These are phyloP conservation scores for Peucedramus taeniatus DNA, from an alignment of 2,113 vertebrate species.

Conservation along the genomic window DNA sequence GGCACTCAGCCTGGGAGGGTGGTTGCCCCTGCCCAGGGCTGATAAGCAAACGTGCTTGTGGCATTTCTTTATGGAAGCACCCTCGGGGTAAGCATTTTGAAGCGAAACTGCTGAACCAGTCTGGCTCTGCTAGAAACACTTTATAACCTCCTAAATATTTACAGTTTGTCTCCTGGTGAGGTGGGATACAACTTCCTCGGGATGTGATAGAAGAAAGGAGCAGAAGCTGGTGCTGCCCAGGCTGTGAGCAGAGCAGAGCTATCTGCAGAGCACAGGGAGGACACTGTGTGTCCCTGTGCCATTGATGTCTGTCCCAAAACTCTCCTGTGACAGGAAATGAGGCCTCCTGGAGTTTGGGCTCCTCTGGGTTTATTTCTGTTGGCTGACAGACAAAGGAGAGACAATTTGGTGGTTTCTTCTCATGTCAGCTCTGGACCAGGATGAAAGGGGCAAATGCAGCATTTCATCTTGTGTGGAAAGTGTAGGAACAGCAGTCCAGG, in stretches of 20 bases:
- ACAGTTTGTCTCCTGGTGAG: background rate
- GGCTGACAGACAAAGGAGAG: background rate
- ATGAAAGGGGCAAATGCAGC: background rate
- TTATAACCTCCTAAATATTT: background rate
- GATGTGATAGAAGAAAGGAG: background rate
- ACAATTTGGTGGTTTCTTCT: background rate
- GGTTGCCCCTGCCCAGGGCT: background rate
- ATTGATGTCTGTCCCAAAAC: background rate
- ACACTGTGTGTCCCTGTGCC: background rate
- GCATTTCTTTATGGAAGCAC: background rate
- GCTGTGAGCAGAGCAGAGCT: background rate
- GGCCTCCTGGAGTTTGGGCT: background rate
- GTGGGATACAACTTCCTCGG: background rate
- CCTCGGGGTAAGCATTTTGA: background rate
- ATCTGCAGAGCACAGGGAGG: background rate
- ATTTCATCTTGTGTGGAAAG: background rate
- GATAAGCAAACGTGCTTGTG: background rate
- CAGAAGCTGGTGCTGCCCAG: background rate
- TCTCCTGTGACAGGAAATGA: accelerated
- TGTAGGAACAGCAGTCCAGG: background rate
- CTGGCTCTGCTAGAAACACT: background rate
- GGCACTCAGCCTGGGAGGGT: background rate
- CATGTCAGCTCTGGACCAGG: background rate
- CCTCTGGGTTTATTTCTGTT: background rate
- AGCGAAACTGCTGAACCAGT: background rate